phyloP scores from a whole-genome alignment of 2,797 vertebrate species.

The Phrynocephalus forsythii region DNA sequence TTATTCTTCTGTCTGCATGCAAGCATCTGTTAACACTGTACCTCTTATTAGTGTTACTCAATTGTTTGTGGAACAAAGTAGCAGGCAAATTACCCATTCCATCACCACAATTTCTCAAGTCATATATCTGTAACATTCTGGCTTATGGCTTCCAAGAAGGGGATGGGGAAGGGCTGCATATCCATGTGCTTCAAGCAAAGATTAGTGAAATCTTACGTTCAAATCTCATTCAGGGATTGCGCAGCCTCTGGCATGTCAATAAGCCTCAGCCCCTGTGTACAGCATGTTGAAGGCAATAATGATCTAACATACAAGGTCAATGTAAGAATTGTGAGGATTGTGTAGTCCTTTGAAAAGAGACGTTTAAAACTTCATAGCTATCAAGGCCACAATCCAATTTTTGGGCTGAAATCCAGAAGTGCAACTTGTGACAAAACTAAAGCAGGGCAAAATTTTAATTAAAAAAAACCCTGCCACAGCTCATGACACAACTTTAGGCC shows the following conservation, averaged over 20 bases:
- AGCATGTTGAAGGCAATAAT: not conserved
- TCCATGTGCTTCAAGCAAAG: not conserved
- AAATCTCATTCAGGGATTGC: not conserved
- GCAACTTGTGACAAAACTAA: too few species aligned
- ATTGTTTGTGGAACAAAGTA: not conserved
- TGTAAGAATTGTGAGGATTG: not conserved
- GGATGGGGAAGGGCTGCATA: not conserved
- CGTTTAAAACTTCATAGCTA: not conserved
- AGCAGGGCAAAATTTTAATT: too few species aligned
- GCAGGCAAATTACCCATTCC: not conserved
- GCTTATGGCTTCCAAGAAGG: not conserved
- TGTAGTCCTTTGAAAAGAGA: not conserved
- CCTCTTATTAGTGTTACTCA: slow-evolving; percentile 13
- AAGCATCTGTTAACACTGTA: slow-evolving; percentile 14
- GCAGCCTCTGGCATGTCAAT: not conserved
- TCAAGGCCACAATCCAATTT: too few species aligned
- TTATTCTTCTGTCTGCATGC: not conserved
- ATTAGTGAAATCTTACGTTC: not conserved
- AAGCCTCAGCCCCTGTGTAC: not conserved
- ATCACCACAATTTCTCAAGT: not conserved
- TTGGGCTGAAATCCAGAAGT: too few species aligned
- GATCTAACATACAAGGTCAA: not conserved
- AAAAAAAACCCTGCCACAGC: too few species aligned
- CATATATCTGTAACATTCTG: not conserved
- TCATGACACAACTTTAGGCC: too few species aligned